Conservation (phyloP, 2,113 vertebrate genomes). For the Himantopus leucocephalus region DNA sequence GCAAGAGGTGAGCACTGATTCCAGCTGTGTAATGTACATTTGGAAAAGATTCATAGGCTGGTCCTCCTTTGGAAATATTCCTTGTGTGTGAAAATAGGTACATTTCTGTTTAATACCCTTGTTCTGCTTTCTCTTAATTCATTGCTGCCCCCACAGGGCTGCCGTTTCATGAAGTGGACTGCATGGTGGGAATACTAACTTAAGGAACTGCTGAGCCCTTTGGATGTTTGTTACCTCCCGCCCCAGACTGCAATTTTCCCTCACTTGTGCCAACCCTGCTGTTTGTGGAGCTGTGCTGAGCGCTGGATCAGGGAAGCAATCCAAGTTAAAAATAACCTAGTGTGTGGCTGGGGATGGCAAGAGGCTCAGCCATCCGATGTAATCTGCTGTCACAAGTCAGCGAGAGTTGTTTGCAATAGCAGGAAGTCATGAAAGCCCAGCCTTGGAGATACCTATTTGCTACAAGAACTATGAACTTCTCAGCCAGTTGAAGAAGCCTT, state of each 20-base stretch:
- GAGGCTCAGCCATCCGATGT: background rate
- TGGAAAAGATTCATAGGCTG: background rate
- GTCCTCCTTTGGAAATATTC: background rate
- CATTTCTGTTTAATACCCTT: background rate
- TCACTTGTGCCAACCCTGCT: background rate
- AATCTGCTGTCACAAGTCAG: background rate
- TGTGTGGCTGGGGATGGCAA: background rate
- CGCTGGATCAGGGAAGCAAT: background rate
- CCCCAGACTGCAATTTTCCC: background rate
- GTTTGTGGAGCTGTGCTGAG: background rate
- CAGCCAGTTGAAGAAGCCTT: background rate
- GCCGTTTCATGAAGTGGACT: background rate
- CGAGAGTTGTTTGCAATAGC: background rate
- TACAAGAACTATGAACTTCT: background rate
- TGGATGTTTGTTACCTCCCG: background rate
- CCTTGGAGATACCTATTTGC: background rate
- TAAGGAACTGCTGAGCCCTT: background rate
- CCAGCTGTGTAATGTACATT: rapidly evolving
- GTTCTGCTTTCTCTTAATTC: background rate
- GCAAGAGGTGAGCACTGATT: background rate
- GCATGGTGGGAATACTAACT: background rate
- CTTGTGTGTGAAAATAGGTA: background rate
- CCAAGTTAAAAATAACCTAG: conserved; percentile 30
- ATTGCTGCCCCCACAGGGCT: background rate
- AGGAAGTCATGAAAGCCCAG: background rate